Conservation (phyloP, 1,140 invertebrate genomes). For the Leptopilina clavipes region DNA sequence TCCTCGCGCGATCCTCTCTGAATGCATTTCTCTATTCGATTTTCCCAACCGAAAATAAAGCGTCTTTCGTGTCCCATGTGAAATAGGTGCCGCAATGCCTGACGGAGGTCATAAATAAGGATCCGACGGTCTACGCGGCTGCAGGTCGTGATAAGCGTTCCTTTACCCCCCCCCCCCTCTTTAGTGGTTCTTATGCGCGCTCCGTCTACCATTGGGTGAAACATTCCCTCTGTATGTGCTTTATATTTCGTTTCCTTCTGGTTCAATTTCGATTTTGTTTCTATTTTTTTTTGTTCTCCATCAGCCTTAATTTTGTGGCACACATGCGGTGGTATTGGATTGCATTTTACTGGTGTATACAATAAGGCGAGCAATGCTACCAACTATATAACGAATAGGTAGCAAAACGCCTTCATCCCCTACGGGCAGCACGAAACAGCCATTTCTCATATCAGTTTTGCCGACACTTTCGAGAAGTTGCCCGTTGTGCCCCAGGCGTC, state of each 20-base stretch:
- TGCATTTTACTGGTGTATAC: slow-evolving; percentile 39
- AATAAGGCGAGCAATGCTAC: slow-evolving; percentile 62
- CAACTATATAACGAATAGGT: slow-evolving; percentile 66
- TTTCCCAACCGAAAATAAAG: slow-evolving; percentile 63
- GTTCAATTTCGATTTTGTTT: not conserved
- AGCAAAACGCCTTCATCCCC: slow-evolving; percentile 64
- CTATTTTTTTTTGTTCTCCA: not conserved
- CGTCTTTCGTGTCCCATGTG: slow-evolving; percentile 55
- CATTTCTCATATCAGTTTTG: slow-evolving; percentile 75
- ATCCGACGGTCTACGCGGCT: slow-evolving; percentile 72
- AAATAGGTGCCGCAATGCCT: slow-evolving; percentile 66
- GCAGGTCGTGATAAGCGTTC: slow-evolving; percentile 71
- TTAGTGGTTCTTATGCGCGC: slow-evolving; percentile 29
- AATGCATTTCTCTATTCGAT: slow-evolving; percentile 49
- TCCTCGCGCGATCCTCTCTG: not conserved
- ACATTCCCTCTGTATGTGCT: not conserved
- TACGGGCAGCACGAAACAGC: slow-evolving; percentile 71
- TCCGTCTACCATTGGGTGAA: no score
- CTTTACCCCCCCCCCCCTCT: slow-evolving; percentile 58
- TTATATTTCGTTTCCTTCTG: not conserved
- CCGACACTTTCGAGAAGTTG: slow-evolving; percentile 73
- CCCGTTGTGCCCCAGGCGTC: slow-evolving; percentile 61
- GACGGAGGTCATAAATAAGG: slow-evolving; percentile 72
- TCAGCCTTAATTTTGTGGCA: slow-evolving; percentile 44
- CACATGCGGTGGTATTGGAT: slow-evolving; percentile 42